Base-by-base conservation (phyloP, 1,140 invertebrate genomes). In the Scylla paramamosain region DNA sequence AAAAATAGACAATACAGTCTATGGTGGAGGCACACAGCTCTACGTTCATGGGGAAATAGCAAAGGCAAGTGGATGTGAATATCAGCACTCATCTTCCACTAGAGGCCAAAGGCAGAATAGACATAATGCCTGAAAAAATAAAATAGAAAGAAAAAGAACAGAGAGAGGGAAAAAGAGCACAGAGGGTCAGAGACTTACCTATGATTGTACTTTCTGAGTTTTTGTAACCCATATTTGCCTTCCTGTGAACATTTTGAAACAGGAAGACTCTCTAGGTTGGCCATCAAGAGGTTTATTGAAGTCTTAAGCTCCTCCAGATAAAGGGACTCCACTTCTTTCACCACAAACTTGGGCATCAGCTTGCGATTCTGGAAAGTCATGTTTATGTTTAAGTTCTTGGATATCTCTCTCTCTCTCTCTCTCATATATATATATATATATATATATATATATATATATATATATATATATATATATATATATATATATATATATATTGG, bases 281-380 rank as follows among this genome's bases (percentile, higher is more conserved):
- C 98, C 99, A 99, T 99, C 96, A 99, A 97, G 95, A 99, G 97
- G 97, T 99, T 99, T 97, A 99, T 99, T 95, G 99, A 99, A 96
- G 99, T 98, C 97, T 99, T 99, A 95, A 99, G 97, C 97, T 99
- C 99, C 97, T 99, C 99, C 96, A 99, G 98, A 97, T 99, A 99
- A 96, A 99, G 98, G 87, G 98, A 99, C 97, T 99, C 99, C 99
- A 99, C 99, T 97, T 99, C 99, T 98, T 99, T 99, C 91, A 99
- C 97, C 92, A 99, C 99, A 98, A 99, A 99, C 97, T 99, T 99
- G 95, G 99, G 99, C 98, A 99, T 99, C 96, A 99, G 97, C 97
- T 99, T 99, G 96, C 99, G 98, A 97, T 99, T 99, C 98, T 99
- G 97, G 93, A 28, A 28, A 32, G 12, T 59, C 45, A 59, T 59